Evolutionary conservation across 2,888 invertebrate genomes (phyloP).

Genomic region (Folsomia candida): DNA sequence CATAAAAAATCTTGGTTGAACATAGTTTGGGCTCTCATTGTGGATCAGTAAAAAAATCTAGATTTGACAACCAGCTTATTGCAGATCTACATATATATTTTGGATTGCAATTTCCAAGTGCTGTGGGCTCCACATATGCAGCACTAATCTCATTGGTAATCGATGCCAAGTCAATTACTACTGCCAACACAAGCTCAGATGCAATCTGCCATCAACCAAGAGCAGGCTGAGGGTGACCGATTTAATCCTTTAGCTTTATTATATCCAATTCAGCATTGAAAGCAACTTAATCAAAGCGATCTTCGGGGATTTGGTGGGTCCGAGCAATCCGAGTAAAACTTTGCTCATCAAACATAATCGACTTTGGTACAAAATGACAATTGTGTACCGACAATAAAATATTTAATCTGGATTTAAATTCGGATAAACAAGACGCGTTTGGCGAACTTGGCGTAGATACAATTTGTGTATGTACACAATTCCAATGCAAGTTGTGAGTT

Average conservation of each 20-base stretch:
- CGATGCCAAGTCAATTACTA: too few relatives aligned
- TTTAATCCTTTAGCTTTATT: not conserved
- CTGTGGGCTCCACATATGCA: too few relatives aligned
- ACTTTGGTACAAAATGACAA: not conserved
- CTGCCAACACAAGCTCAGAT: too few relatives aligned
- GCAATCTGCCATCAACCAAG: not conserved
- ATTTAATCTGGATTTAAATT: not conserved
- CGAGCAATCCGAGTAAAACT: too few relatives aligned
- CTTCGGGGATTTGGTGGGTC: too few relatives aligned
- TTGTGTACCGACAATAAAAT: not conserved
- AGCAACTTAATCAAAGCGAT: conserved; percentile 1
- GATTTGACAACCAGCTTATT: too few relatives aligned
- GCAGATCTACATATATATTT: too few relatives aligned
- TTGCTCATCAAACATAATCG: not conserved
- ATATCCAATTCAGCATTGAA: not conserved
- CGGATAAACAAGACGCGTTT: not conserved
- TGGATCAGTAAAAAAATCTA: too few relatives aligned
- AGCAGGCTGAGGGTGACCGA: conserved; percentile 3
- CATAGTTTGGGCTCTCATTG: too few relatives aligned
- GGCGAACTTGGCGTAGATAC: not conserved
- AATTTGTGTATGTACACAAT: not conserved
- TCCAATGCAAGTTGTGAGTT: not conserved
- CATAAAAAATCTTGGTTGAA: too few relatives aligned
- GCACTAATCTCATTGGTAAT: too few relatives aligned
- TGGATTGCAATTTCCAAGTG: too few relatives aligned